Conservation (phyloP, 30 jellyfish, hydroid and myxozoan genomes). For the Nemopilema nomurai region DNA sequence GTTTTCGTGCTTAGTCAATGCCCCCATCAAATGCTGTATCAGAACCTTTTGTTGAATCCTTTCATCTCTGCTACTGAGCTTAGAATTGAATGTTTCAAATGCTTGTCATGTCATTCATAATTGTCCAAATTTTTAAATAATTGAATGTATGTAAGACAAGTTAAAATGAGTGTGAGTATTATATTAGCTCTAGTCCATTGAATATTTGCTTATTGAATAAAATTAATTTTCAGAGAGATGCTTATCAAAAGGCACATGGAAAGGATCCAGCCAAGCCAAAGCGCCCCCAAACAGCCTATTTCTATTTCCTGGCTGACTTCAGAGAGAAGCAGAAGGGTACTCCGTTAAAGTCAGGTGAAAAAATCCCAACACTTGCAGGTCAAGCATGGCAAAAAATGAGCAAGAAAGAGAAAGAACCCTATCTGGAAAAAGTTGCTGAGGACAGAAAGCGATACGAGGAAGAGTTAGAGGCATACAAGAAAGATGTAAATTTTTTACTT, state of each 20-base stretch:
- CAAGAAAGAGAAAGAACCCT: constrained; percentile 77
- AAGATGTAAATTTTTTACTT: constrained; percentile 35
- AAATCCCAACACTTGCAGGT: constrained; percentile 88
- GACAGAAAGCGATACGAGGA: constrained; percentile 76
- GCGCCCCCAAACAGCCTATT: constrained; percentile 93
- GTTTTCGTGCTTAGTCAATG: too few species aligned
- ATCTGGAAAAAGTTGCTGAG: constrained; percentile 76
- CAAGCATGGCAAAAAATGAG: constrained; percentile 85
- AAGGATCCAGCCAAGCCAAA: constrained; percentile 98
- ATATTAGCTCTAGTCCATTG: too few species aligned
- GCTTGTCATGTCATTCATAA: too few species aligned
- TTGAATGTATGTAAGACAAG: too few species aligned
- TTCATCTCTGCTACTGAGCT: too few species aligned
- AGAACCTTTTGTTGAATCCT: too few species aligned
- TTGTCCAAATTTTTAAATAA: too few species aligned
- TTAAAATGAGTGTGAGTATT: too few species aligned
- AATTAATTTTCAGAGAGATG: constrained; percentile 63
- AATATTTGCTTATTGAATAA: background rate
- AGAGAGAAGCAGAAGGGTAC: constrained; percentile 66
- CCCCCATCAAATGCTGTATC: too few species aligned
- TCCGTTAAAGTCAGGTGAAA: constrained; percentile 77
- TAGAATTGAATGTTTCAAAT: too few species aligned
- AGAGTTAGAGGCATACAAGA: constrained; percentile 77
- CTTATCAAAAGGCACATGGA: constrained; percentile 75
- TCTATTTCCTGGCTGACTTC: constrained; percentile 92